Evolutionary conservation across 2,113 vertebrate genomes (phyloP), one percentile per base, ranked within the genome.

Genomic region (Notiomystis cincta): DNA sequence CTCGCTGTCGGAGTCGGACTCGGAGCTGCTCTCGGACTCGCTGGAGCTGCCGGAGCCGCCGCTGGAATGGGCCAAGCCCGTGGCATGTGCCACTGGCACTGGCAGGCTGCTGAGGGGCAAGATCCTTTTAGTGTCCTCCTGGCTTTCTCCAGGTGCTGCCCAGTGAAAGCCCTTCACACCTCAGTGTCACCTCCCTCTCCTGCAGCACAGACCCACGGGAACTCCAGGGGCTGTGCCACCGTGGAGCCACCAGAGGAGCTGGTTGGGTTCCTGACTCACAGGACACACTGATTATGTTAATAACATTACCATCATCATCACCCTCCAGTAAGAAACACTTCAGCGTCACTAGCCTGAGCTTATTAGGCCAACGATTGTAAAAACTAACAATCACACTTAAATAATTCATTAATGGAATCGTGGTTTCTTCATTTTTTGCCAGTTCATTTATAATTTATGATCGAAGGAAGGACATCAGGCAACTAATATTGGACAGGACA

Each of bases 21-120:
- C 99, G 0, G 99, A 99, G 97, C 99, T 99, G 98, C 99, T 99
- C 96, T 99, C 99, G 2, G 99, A 99, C 96, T 99, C 99, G 15
- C 99, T 99, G 98, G 99, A 99, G 97, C 99, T 99, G 86, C 98
- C 98, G 0, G 98, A 99, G 5, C 98, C 98, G 1, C 98, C 99
- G 2, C 98, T 99, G 96, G 97, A 98, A 82, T 97, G 98, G 38
- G 95, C 94, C 31, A 97, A 95, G 62, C 97, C 61, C 1, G 93
- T 11, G 38, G 92, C 9, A 6, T 98, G 98, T 23, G 96, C 70
- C 1, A 73, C 86, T 0, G 97, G 97, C 96, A 98, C 95, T 0
- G 98, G 96, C 50, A 98, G 90, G 78, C 98, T 98, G 87, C 98
- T 98, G 96, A 3, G 88, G 67, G 92, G 94, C 90, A 94, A 94